Percentiles rank a stretch among this genome's conserved stretches.
phyloP scores from a whole-genome alignment of 1,140 invertebrate genomes.

The Anadara kagoshimensis region DNA sequence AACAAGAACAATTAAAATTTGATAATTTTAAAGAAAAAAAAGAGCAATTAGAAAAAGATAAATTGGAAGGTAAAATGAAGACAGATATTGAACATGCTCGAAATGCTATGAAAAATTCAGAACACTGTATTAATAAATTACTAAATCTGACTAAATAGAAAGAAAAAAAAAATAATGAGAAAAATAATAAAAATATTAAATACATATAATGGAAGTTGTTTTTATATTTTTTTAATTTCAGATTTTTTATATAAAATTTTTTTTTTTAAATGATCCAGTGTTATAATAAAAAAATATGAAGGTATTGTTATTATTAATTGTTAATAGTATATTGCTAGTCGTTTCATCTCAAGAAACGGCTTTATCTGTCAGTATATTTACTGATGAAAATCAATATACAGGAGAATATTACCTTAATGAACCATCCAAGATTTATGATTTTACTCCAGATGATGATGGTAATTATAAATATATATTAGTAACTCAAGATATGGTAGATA shows the following conservation, averaged over 20 bases:
- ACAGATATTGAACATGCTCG: too few relatives aligned
- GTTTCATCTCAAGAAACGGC: not conserved
- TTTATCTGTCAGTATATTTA: not conserved
- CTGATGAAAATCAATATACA: not conserved
- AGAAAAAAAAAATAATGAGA: not conserved
- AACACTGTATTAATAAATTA: too few relatives aligned
- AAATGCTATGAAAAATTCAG: too few relatives aligned
- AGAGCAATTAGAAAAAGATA: not conserved
- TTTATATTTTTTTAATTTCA: too few relatives aligned
- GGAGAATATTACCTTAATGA: constrained; percentile 16
- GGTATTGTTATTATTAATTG: not conserved
- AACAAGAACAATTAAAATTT: not conserved
- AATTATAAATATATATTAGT: too few relatives aligned
- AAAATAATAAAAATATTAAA: not conserved
- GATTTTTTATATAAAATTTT: too few relatives aligned
- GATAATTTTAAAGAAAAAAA: not conserved
- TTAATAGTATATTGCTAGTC: not conserved
- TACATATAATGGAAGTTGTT: not conserved
- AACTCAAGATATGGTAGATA: not conserved
- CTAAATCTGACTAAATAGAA: not conserved
- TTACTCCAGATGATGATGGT: not conserved
- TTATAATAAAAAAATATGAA: not conserved
- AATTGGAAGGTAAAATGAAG: too few relatives aligned
- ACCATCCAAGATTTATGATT: not conserved
- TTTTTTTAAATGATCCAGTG: too few relatives aligned